phyloP scores from a whole-genome alignment of 2,113 vertebrate species.

The Pangasianodon gigas region DNA sequence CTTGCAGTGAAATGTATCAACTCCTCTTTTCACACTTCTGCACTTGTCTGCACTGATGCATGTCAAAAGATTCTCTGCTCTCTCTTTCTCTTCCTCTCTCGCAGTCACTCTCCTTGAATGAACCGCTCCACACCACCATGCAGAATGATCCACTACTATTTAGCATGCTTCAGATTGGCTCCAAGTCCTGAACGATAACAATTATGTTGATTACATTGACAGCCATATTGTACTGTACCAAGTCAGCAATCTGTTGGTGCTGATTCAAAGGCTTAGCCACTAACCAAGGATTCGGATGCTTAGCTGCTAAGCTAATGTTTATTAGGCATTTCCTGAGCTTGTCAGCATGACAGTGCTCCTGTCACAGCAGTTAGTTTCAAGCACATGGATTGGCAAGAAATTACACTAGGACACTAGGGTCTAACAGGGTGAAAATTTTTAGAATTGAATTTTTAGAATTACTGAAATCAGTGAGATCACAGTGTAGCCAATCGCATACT shows the following conservation, averaged over 20 bases:
- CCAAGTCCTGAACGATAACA: conserved; percentile 7
- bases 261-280: conserved; percentile 21
- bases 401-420: conserved; percentile 6
- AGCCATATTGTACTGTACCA: conserved; percentile 27
- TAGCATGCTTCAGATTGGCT: conserved; percentile 12
- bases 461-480: not conserved
- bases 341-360: conserved; percentile 40
- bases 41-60: conserved; percentile 59
- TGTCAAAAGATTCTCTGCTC: conserved; percentile 53
- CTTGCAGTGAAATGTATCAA: conserved; percentile 45
- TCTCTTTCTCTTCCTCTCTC: conserved; percentile 46
- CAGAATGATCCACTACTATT: conserved; percentile 24
- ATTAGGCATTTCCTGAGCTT: conserved; percentile 36
- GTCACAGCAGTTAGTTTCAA: conserved; percentile 39
- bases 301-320: not conserved
- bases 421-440: not conserved
- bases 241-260: conserved; percentile 31
- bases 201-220: conserved; percentile 16
- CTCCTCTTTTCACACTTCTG: conserved; percentile 45
- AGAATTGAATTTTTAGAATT: not conserved
- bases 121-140: conserved; percentile 31
- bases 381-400: conserved; percentile 37
- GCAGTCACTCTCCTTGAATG: conserved; percentile 35
- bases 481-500: not conserved
- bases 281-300: conserved; percentile 20